phyloP scores from a whole-genome alignment of 1,140 invertebrate species.

The Drosophila leontia region DNA sequence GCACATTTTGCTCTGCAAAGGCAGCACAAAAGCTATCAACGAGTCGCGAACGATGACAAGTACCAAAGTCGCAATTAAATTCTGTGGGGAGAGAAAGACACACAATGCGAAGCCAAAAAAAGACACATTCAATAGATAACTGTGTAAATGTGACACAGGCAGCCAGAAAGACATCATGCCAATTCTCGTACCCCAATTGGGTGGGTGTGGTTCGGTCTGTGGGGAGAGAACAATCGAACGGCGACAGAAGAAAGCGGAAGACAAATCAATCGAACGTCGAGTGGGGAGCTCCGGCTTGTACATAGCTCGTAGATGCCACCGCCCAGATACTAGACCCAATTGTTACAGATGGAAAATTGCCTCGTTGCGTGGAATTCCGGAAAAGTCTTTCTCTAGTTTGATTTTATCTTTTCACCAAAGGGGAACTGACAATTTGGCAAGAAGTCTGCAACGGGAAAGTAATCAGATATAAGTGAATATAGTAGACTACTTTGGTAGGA shows the following conservation, averaged over 20 bases:
- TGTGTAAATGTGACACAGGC: slow-evolving; percentile 29
- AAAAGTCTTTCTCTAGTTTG: not conserved
- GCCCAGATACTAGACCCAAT: slow-evolving; percentile 31
- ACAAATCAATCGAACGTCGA: slow-evolving; percentile 47
- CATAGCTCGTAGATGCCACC: slow-evolving; percentile 19
- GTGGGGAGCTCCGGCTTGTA: not conserved
- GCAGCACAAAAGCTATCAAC: slow-evolving; percentile 28
- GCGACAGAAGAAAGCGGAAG: slow-evolving; percentile 26
- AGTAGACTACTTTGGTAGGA: not conserved
- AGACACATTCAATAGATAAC: slow-evolving; percentile 65
- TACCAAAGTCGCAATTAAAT: slow-evolving; percentile 58
- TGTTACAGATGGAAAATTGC: slow-evolving; percentile 18
- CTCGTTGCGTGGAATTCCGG: not conserved
- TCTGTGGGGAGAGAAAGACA: slow-evolving; percentile 47
- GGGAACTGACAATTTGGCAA: slow-evolving; percentile 24
- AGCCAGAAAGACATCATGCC: slow-evolving; percentile 20
- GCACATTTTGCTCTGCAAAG: slow-evolving; percentile 13
- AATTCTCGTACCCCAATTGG: slow-evolving; percentile 28
- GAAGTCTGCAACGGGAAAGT: slow-evolving; percentile 6
- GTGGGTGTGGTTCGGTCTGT: slow-evolving; percentile 19
- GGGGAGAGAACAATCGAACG: not conserved
- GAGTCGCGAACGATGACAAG: slow-evolving; percentile 42
- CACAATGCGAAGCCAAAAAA: slow-evolving; percentile 45
- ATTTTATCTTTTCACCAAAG: slow-evolving; percentile 6
- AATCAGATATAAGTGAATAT: slow-evolving; percentile 5